Conservation (phyloP, 1,140 invertebrate genomes). For the Idris sp. region DNA sequence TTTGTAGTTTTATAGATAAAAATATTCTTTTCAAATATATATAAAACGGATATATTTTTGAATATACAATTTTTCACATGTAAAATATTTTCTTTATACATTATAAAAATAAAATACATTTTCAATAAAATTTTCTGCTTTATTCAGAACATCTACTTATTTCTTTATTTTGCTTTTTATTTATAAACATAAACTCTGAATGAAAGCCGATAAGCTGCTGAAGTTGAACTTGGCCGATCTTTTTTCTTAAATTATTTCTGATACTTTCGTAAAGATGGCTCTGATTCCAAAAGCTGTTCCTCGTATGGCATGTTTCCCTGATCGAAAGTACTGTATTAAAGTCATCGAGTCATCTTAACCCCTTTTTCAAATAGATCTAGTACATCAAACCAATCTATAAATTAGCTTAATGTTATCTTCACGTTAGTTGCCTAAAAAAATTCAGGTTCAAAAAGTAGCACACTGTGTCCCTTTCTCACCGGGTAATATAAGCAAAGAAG, state of each 20-base stretch:
- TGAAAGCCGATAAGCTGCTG: too few species aligned
- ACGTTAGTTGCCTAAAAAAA: slow-evolving; percentile 39
- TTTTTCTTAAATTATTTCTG: slow-evolving; percentile 23
- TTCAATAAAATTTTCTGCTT: too few species aligned
- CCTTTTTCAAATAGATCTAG: slow-evolving; percentile 41
- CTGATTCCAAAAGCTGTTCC: slow-evolving; percentile 44
- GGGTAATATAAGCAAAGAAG: slow-evolving; percentile 45
- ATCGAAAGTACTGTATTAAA: slow-evolving; percentile 53
- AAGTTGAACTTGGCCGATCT: not conserved
- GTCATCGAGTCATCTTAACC: slow-evolving; percentile 61
- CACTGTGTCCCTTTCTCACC: slow-evolving; percentile 47
- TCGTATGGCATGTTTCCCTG: slow-evolving; percentile 17
- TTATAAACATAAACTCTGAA: too few species aligned
- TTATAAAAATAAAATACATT: too few species aligned
- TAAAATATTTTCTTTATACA: too few species aligned
- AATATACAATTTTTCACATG: too few species aligned
- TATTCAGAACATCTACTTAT: too few species aligned
- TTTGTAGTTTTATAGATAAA: too few species aligned
- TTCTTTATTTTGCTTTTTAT: too few species aligned
- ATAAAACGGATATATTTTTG: too few species aligned
- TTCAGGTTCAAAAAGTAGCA: slow-evolving; percentile 58
- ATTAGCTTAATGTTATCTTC: slow-evolving; percentile 46
- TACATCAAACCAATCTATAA: slow-evolving; percentile 43
- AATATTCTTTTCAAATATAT: too few species aligned
- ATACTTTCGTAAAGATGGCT: slow-evolving; percentile 31